Conservation (phyloP, 2,113 vertebrate genomes). For the Sorex araneus region DNA sequence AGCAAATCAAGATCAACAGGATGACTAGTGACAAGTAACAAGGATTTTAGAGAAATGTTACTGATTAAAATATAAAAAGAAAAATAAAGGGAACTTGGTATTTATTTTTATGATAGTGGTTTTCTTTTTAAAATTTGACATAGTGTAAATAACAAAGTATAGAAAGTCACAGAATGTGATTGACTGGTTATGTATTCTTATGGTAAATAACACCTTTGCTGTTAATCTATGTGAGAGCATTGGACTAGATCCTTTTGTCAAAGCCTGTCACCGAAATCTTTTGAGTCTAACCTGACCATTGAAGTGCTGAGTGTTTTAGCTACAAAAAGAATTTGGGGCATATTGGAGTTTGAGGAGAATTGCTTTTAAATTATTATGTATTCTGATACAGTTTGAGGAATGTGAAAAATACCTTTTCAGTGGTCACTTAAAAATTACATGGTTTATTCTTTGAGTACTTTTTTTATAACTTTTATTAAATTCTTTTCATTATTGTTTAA, state of each 20-base stretch:
- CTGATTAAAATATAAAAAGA: constrained; percentile 6
- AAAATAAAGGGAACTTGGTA: constrained; percentile 35
- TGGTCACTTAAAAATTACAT: constrained; percentile 2
- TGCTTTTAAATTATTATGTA: constrained; percentile 61
- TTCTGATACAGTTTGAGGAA: constrained; percentile 47
- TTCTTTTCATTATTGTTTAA: constrained; percentile 60
- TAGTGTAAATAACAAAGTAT: background rate
- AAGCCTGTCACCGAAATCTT: constrained; percentile 15
- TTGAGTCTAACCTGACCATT: background rate
- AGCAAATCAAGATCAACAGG: too few relatives aligned
- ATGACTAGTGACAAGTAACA: too few relatives aligned
- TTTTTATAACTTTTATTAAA: constrained; percentile 59
- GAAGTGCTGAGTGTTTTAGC: constrained; percentile 31
- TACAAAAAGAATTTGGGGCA: constrained; percentile 9
- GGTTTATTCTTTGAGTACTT: constrained; percentile 52
- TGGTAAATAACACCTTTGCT: constrained; percentile 45
- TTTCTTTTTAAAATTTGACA: constrained; percentile 55
- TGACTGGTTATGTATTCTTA: constrained; percentile 1
- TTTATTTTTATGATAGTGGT: constrained; percentile 48
- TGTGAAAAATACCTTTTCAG: constrained; percentile 53
- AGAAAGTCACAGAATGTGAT: constrained; percentile 41
- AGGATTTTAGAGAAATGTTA: constrained; percentile 63
- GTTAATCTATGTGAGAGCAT: background rate
- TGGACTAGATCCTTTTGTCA: background rate
- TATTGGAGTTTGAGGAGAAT: constrained; percentile 14